phyloP scores from a whole-genome alignment of 2,113 vertebrate genomes.

The pig (Sus scrofa) region DNA sequence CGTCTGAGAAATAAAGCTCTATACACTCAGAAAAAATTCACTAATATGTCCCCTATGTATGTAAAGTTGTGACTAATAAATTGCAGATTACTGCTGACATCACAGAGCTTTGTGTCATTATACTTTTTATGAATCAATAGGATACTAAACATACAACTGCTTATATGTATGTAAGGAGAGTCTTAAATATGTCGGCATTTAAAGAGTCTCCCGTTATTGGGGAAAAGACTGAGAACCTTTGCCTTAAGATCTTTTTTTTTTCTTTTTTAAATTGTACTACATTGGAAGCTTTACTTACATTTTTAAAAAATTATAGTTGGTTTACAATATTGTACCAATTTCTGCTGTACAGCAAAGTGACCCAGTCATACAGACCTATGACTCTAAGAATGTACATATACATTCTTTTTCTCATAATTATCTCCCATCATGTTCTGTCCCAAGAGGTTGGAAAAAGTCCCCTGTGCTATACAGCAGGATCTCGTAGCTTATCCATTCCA shows the following conservation, averaged over 20 bases:
- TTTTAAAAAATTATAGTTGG: no score
- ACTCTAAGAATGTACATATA: no score
- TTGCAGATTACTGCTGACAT: neutral
- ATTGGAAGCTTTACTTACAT: no score
- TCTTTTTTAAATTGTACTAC: neutral
- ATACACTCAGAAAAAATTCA: neutral
- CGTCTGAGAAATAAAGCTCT: neutral
- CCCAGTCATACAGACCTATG: no score
- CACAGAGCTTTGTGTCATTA: neutral
- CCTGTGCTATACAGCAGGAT: no score
- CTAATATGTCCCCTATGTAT: neutral
- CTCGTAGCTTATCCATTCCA: no score
- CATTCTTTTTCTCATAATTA: no score
- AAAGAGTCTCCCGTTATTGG: neutral
- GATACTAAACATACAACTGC: slow-evolving; percentile 1
- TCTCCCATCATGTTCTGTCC: no score
- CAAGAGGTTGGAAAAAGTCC: no score
- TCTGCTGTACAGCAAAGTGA: no score
- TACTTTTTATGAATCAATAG: neutral
- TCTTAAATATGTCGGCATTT: slow-evolving; percentile 26
- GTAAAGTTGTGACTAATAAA: neutral
- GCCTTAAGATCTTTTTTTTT: neutral
- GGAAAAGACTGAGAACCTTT: neutral
- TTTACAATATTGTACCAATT: no score
- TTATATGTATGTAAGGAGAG: neutral